Conservation (phyloP, 2,888 invertebrate genomes). For the Agrotis puta region DNA sequence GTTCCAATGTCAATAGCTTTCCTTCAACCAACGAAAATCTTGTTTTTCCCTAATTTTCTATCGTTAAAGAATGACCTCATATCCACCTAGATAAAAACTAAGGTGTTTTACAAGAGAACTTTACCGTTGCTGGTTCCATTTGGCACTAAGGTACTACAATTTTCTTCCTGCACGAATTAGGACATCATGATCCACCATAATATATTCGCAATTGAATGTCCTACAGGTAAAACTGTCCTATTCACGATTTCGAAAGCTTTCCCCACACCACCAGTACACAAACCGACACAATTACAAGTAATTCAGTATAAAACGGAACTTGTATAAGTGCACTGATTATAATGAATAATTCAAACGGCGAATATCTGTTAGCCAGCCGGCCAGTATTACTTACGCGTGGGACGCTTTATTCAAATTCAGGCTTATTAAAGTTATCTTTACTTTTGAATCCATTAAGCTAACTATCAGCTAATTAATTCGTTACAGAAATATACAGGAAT, state of each 20-base stretch:
- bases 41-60: not conserved
- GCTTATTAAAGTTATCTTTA: slow-evolving; percentile 82
- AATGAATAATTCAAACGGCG: slow-evolving; percentile 87
- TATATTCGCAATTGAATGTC: not conserved
- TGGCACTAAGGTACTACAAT: no score
- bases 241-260: slow-evolving; percentile 37
- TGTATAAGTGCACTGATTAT: slow-evolving; percentile 85
- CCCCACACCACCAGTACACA: slow-evolving; percentile 26
- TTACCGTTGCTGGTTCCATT: no score
- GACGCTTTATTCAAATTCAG: slow-evolving; percentile 78
- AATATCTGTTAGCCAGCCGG: slow-evolving; percentile 69
- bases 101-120: no score
- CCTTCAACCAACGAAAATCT: no score
- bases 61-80: not conserved
- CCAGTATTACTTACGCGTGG: slow-evolving; percentile 73
- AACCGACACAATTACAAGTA: slow-evolving; percentile 57
- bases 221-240: not conserved
- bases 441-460: slow-evolving; percentile 79
- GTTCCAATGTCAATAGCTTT: no score
- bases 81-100: not conserved
- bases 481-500: slow-evolving; percentile 53
- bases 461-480: slow-evolving; percentile 78
- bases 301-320: slow-evolving; percentile 71
- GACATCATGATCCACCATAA: no score
- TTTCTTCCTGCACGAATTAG: no score